Base-by-base conservation (phyloP, 2,113 vertebrate species). In the Glaucidium brasilianum region DNA sequence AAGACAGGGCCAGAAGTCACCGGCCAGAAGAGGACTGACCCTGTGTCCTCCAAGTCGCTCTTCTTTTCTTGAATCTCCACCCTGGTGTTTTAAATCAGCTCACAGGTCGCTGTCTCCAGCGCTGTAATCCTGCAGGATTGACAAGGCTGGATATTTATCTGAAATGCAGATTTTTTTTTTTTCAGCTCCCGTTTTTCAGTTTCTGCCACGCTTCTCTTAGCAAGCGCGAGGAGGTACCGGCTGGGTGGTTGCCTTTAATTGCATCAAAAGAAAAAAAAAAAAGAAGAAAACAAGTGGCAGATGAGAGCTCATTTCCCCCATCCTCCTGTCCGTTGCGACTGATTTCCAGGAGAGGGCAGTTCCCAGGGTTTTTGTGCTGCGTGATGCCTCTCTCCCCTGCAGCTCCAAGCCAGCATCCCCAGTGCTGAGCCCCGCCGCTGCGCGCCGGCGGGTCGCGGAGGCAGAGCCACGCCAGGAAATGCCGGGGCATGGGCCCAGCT, bases 231-330 rank as follows among this genome's bases (percentile, higher is more conserved):
- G 88, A 94, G 78, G 81, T 43, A 69, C 85, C 1, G 74, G 62
- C 87, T 94, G 94, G 85, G 94, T 78, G 74, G 74, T 78, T 93
- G 85, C 85, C 71, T 93, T 68, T 83, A 85, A 96, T 85, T 95
- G 96, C 89, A 87, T 69, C 25, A 34, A 59, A 45, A 68, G 69
- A 73, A 45, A 52, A 60, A 82, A 64, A 52, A 47, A 62, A 15
- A 10, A 53, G 20, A 26, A 59, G 78, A 93, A 83, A 88, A 81
- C 71, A 59, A 93, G 88, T 74, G 81, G 60, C 81, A 73, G 63
- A 69, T 86, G 78, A 92, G 88, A 93, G 85, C 90, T 90, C 4
- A 5, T 88, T 84, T 89, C 27, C 66, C 66, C 37, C 79, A n/a
- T 59, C 88, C 52, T 77, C 43, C 68, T 35, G 68, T 68, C 80